These are phyloP conservation scores for Myrmophylax atrothorax DNA, from an alignment of 2,113 vertebrate genomes.

Conservation along the genomic window DNA sequence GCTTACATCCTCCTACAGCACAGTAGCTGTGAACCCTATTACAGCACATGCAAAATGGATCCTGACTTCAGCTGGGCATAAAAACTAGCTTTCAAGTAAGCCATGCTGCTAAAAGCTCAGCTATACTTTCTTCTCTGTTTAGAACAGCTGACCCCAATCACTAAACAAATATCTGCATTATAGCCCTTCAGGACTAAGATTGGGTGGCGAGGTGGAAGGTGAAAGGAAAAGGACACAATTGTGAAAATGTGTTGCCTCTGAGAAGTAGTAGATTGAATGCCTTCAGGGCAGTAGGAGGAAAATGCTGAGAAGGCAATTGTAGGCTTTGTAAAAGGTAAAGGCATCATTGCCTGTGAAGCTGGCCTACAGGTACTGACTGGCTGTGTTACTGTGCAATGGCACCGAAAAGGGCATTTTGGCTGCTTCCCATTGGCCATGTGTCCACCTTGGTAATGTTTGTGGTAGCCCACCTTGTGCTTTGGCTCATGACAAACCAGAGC, in stretches of 20 bases:
- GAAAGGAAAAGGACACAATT: background rate
- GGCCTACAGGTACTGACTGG: background rate
- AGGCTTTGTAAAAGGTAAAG: background rate
- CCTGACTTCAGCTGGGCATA: background rate
- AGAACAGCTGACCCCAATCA: slow-evolving; percentile 5
- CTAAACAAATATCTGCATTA: background rate
- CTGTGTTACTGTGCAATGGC: background rate
- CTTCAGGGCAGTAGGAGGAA: background rate
- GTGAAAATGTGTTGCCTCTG: background rate
- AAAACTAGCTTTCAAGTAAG: background rate
- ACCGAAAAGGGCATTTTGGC: background rate
- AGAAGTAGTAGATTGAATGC: background rate
- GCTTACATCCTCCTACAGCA: background rate
- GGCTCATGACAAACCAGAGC: background rate
- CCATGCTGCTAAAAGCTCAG: slow-evolving; percentile 1
- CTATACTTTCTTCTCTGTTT: background rate
- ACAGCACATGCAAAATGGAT: background rate
- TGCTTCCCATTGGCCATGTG: rapidly evolving
- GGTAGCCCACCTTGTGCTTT: background rate
- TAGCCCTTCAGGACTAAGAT: background rate
- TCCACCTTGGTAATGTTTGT: background rate
- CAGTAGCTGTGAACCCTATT: background rate
- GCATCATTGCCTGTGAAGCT: background rate
- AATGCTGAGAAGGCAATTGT: background rate
- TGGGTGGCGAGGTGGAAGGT: background rate